Percentiles rank a stretch among this genome's conserved stretches.
These are phyloP conservation scores for Andinoacara biseriatus DNA, from an alignment of 2,113 vertebrate genomes.

Conservation along the genomic window DNA sequence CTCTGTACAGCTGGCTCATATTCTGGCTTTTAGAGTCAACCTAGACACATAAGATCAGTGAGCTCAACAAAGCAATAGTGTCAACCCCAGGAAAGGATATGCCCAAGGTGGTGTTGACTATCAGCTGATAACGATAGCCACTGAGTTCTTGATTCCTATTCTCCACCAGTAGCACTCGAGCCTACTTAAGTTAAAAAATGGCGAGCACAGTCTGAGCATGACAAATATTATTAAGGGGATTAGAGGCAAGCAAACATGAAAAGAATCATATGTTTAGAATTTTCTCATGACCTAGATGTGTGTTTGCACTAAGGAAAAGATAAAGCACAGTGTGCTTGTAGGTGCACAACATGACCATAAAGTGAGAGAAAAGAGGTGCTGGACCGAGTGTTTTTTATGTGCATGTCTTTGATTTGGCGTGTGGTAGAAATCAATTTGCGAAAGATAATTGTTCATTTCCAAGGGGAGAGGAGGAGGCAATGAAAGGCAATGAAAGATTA, in stretches of 20 bases:
- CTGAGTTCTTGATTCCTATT: slow-evolving; percentile 28
- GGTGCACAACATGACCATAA: slow-evolving; percentile 2
- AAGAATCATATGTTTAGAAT: slow-evolving; percentile 67
- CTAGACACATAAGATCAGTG: slow-evolving; percentile 42
- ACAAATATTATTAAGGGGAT: slow-evolving; percentile 74
- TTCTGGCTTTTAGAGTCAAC: slow-evolving; percentile 5
- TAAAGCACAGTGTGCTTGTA: slow-evolving; percentile 36
- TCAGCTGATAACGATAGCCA: slow-evolving; percentile 58
- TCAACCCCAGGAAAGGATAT: slow-evolving; percentile 39
- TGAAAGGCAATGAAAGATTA: slow-evolving; percentile 69
- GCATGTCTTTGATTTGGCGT: slow-evolving; percentile 24
- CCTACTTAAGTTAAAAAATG: slow-evolving; percentile 60
- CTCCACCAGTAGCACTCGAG: slow-evolving; percentile 50
- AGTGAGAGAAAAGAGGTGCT: not conserved
- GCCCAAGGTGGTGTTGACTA: slow-evolving; percentile 33
- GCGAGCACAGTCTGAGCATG: slow-evolving; percentile 49
- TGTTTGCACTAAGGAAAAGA: slow-evolving; percentile 36
- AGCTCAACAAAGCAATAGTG: slow-evolving; percentile 34
- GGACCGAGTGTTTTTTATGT: slow-evolving; percentile 25
- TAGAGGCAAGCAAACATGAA: slow-evolving; percentile 70
- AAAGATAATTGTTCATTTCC: slow-evolving; percentile 75
- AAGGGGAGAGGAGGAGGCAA: slow-evolving; percentile 58
- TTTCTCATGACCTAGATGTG: slow-evolving; percentile 63
- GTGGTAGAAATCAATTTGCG: slow-evolving; percentile 74
- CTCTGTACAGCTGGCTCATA: slow-evolving; percentile 11